Base-by-base conservation (phyloP, 2,797 vertebrate species). In the Nannoperca australis region DNA sequence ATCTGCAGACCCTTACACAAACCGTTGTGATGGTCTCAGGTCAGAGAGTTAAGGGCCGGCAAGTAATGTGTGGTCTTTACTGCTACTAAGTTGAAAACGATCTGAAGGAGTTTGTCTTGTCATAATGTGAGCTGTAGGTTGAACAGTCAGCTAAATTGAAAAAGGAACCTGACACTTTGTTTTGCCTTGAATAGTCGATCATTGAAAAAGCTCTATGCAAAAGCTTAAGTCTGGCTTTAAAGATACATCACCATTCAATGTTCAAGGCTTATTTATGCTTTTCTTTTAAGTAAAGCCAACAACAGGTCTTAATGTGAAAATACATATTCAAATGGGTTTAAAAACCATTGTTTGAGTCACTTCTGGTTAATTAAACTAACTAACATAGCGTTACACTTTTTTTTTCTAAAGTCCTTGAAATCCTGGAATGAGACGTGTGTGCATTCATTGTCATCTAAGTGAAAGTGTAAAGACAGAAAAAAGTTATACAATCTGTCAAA, bases 1-100 rank as follows among this genome's bases (percentile, higher is more conserved):
- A 76, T 86, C 66, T 88, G 73, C 81, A 71, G 72, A 82, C 70
- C 58, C 71, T 80, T 75, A 55, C 65, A 87, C 64, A 86, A 83
- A 79, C 66, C 13, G 45, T 76, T 75, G 51, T 56, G 82, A 79
- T 69, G 60, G 65, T 66, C 64, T 79, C 5, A 22, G 70, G 68
- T 77, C 67, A 73, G 40, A 59, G 20, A 50, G 45, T 51, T 40
- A 24, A 53, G 32, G 44, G 54, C 63, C 17, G 4, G 56, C 13
- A 61, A 60, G 32, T 72, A 50, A 78, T 56, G 17, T 40, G 62
- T 34, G 53, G 22, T 85, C 60, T 71, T 84, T 76, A 61, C 34
- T 68, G 53, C 60, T 24, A 73, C 40, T 24, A 8, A 24, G n/a
- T n/a, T 27, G 10, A 67, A 75, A 68, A 38, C n/a, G 32, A 38